Percentiles rank a stretch among this genome's conserved stretches.
phyloP scores from a whole-genome alignment of 2,797 vertebrate genomes.

The Scleropages formosus region DNA sequence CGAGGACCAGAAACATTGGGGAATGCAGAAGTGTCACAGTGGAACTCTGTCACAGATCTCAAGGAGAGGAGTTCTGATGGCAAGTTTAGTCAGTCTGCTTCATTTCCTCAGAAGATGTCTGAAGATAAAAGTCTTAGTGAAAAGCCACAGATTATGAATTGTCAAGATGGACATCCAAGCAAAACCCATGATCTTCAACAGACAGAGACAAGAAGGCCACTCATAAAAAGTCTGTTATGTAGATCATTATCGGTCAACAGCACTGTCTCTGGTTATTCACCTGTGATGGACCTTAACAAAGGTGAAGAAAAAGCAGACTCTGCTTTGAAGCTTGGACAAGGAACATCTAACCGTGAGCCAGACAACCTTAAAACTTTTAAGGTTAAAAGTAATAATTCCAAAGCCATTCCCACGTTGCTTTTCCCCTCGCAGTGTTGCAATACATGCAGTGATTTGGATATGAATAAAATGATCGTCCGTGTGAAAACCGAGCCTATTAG shows the following conservation, averaged over 20 bases:
- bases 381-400: too few species aligned
- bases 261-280: constrained; percentile 86
- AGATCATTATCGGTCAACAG: constrained; percentile 94
- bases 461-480: constrained; percentile 69
- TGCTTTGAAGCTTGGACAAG: constrained; percentile 65
- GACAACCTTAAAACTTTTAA: constrained; percentile 59
- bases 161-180: constrained; percentile 72
- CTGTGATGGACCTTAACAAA: constrained; percentile 79
- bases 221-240: constrained; percentile 92
- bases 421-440: constrained; percentile 75
- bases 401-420: constrained; percentile 69
- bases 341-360: constrained; percentile 56
- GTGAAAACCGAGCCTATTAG: constrained; percentile 92
- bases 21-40: constrained; percentile 48
- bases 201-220: constrained; percentile 86
- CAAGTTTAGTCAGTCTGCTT: constrained; percentile 55
- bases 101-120: too few species aligned
- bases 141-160: constrained; percentile 71
- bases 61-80: constrained; percentile 42
- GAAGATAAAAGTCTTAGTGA: too few species aligned
- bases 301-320: constrained; percentile 77
- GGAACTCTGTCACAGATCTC: constrained; percentile 45
- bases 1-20: constrained; percentile 45
- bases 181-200: constrained; percentile 67
- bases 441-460: constrained; percentile 68